Evolutionary conservation across 1,140 invertebrate genomes (phyloP).

Genomic region (Choristoneura fumiferana): DNA sequence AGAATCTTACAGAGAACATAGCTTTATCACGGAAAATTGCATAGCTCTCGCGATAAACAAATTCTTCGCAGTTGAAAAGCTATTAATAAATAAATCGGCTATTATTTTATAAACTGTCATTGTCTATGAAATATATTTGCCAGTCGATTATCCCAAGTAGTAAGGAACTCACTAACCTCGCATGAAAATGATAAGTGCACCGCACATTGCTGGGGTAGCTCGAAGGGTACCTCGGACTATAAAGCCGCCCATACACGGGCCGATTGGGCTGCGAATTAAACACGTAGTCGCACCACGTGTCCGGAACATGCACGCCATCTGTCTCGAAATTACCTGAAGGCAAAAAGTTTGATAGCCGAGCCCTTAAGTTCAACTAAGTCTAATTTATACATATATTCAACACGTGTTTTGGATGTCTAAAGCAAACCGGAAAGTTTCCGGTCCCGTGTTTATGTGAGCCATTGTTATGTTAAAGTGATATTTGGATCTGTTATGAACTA

Average conservation of each 20-base stretch:
- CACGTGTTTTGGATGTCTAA: conserved; percentile 9
- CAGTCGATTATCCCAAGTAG: no score
- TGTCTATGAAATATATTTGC: no score
- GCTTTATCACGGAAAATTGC: no score
- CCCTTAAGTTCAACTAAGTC: conserved; percentile 3
- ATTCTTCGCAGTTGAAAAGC: no score
- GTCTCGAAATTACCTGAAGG: conserved; percentile 86
- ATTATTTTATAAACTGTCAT: no score
- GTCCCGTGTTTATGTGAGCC: neutral
- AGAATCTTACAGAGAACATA: no score
- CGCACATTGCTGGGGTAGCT: conserved; percentile 89
- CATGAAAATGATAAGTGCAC: conserved; percentile 89
- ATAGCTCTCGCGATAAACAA: no score
- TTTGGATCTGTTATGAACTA: no score
- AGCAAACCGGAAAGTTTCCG: neutral
- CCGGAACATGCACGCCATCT: conserved; percentile 83
- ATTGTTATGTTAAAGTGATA: no score
- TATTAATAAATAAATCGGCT: no score
- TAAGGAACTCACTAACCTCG: conserved; percentile 78
- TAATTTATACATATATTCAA: conserved; percentile 10
- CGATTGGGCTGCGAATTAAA: conserved; percentile 84
- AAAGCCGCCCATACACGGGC: conserved; percentile 85
- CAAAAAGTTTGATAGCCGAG: conserved; percentile 26
- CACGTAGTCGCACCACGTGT: conserved; percentile 88
- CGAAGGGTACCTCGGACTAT: conserved; percentile 91